Conservation (phyloP, 2,888 invertebrate genomes). For the Melieria omissa region DNA sequence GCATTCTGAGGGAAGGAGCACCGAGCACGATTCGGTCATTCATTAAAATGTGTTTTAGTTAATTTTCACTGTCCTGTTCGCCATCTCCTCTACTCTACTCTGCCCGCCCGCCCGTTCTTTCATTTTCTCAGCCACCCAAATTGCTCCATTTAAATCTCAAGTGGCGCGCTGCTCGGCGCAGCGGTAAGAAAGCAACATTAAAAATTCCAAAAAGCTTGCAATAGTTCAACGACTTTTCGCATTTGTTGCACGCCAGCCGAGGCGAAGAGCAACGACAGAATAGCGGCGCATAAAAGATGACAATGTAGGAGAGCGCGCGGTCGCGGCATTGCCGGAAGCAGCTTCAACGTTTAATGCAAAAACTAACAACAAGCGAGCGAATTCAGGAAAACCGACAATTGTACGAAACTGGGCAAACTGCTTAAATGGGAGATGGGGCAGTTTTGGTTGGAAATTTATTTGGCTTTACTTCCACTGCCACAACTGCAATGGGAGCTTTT, state of each 20-base stretch:
- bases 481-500: too few relatives aligned
- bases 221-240: constrained; percentile 24
- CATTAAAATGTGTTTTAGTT: constrained; percentile 19
- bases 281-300: constrained; percentile 21
- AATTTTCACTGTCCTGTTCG: constrained; percentile 1
- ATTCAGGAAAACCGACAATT: too few relatives aligned
- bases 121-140: constrained; percentile 7
- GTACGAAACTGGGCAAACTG: too few relatives aligned
- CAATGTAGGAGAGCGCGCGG: constrained; percentile 9
- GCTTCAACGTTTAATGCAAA: too few relatives aligned
- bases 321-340: constrained; percentile 7
- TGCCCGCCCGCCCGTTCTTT: not conserved
- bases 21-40: not conserved
- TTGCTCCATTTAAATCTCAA: constrained; percentile 38
- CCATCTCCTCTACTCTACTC: not conserved
- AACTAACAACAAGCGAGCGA: too few relatives aligned
- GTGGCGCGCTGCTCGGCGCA: constrained; percentile 1
- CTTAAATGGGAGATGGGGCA: too few relatives aligned
- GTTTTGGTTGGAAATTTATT: too few relatives aligned
- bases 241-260: not conserved
- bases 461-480: too few relatives aligned
- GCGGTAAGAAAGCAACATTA: not conserved
- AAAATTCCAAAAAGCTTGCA: not conserved
- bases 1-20: not conserved
- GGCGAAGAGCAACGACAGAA: too few relatives aligned